Evolutionary conservation across 1,140 invertebrate species (phyloP).

Genomic region (Calliphora vicina): DNA sequence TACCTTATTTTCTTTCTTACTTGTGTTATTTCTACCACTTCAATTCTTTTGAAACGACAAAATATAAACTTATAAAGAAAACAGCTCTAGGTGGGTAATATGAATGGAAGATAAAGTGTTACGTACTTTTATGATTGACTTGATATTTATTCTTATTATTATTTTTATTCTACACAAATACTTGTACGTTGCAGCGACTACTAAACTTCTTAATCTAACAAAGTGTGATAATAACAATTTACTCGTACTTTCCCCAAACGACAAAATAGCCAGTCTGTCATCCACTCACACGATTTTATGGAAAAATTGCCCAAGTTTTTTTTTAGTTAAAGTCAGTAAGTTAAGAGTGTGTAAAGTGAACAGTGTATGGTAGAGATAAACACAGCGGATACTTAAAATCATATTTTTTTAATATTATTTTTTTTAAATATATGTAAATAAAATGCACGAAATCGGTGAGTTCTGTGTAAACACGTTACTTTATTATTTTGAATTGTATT

Average conservation of each 20-base stretch:
- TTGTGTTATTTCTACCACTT: conserved; percentile 10
- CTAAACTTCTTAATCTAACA: neutral
- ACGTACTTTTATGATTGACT: conserved; percentile 1
- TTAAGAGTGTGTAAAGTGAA: conserved; percentile 10
- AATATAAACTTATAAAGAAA: neutral
- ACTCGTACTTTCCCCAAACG: neutral
- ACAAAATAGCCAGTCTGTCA: neutral
- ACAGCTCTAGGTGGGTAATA: neutral
- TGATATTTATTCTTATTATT: neutral
- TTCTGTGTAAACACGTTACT: too few species aligned
- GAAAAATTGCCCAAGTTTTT: neutral
- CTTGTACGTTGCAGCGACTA: neutral
- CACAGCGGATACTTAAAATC: neutral
- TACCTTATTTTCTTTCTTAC: neutral
- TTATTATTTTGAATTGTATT: too few species aligned
- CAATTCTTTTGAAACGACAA: neutral
- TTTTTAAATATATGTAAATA: neutral
- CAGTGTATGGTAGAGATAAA: neutral
- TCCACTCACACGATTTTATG: neutral
- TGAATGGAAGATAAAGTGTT: neutral
- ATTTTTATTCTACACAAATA: neutral
- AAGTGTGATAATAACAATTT: conserved; percentile 8
- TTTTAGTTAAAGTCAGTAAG: neutral
- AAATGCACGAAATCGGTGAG: neutral
- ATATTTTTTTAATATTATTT: neutral